Base-by-base conservation (phyloP, 2,888 invertebrate species). In the Caenorhabditis macrosperma region DNA sequence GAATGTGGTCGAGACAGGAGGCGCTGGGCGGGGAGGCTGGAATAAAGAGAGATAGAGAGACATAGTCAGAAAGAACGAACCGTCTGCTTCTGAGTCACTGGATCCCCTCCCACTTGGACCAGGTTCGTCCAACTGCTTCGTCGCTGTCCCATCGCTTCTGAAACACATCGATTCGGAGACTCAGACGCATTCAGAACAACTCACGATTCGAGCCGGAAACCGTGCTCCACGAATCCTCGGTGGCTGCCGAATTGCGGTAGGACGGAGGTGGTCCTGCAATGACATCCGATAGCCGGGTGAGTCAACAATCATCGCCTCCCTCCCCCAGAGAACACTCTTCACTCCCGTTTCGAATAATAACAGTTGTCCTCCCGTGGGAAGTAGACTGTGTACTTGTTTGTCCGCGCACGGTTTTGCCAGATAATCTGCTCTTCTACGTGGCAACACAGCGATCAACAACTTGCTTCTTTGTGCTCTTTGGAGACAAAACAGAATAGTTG, bases 71-170 rank as follows among this genome's bases (percentile, higher is more conserved):
- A 9, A 10, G 2, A 5, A 12, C 30, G 30, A 35, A 77, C 77
- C 63, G 69, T 28, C 68, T 72, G 78, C 28, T 55, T 72, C 4
- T 52, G 71, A 22, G 48, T 63, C 20, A 57, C 55, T 5, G 72
- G 72, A 57, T 79, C 74, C 3, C 68, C 78, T 20, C 78, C 78
- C 5, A 74, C 74, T 22, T 79, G 48, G 1, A 85, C 81, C 44
- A 88, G 66, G 64, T 87, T 87, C 20, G 81, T 80, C 88, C 88
- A 88, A 46, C 87, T 87, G 55, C 76, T 74, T 12, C 85, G 72
- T 20, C 87, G 76, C 52, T 86, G 82, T 20, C 81, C 64, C 55
- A 79, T 63, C 6, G 68, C 48, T 63, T 79, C 78, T 79, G 74
- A 17, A 78, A 50, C 6, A 38, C 15, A 10, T 12, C 38, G 15